Evolutionary conservation across 2,888 invertebrate genomes (phyloP), one percentile per base, ranked within the genome.

Genomic region (Cosmia pyralina): DNA sequence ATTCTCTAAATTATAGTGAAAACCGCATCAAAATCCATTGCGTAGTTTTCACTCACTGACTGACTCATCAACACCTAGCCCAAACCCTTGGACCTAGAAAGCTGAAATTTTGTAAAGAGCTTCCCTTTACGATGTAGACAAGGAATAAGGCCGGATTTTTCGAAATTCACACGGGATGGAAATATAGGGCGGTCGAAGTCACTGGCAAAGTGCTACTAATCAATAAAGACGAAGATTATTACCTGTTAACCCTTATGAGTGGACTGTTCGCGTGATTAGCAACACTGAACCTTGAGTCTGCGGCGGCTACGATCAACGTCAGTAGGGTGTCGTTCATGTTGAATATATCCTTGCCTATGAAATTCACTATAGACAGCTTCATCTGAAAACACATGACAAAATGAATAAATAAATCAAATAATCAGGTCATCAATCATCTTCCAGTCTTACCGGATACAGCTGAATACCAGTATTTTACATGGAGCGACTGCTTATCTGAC

Each of bases 211-310:
- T 50, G 19, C 19, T 44, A 46, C 15, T 52, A n/a, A 52, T 52
- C n/a, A n/a, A n/a, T 10, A 52, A n/a, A 10, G 50, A 10, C n/a
- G 10, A 52, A 52, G 50, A 52, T 19, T 50, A 19, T 50, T 59
- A 97, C 97, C 97, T 97, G 82, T 97, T 97, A 59, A 98, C 97
- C 93, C 98, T 98, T 88, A 98, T 98, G 13, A 99, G 93, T 86
- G 98, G 98, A 81, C 97, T 97, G 90, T 99, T 98, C 2, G 98
- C 99, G 72, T 98, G 97, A 90, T 98, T 98, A 69, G 98, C 98
- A 60, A 99, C 98, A 93, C 98, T 98, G 91, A 98, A 99, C 80
- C 99, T 96, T 0, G 98, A 98, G 90, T 99, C 99, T 0, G 99
- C 98, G 0, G 98, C 98, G 3, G 98, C 99, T 10, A 99, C 97